Conservation (phyloP, 2,113 vertebrate species). For the Numida meleagris region DNA sequence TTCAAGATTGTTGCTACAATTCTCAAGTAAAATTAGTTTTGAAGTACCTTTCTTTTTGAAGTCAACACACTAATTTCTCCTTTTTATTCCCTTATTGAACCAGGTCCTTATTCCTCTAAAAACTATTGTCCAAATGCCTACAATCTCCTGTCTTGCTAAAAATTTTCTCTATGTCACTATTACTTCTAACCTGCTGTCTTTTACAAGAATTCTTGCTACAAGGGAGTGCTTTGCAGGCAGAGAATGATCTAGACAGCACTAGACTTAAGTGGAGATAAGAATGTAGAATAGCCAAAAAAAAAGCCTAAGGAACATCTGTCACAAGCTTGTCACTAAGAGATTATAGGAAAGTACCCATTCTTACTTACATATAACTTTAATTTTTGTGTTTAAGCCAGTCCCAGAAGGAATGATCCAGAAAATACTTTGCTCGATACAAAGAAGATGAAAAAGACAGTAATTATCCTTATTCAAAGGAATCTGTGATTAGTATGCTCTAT, state of each 20-base stretch:
- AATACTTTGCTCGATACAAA: neutral
- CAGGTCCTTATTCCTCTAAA: neutral
- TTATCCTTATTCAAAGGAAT: neutral
- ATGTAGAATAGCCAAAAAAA: neutral
- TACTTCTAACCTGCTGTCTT: neutral
- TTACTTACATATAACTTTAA: neutral
- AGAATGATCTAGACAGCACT: neutral
- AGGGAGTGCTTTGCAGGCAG: neutral
- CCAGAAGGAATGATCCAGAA: neutral
- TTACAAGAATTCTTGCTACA: neutral
- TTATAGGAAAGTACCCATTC: neutral
- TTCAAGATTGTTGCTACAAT: neutral
- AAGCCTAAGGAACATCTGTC: neutral
- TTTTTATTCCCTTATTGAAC: neutral
- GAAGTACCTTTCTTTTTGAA: neutral
- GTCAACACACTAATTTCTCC: neutral
- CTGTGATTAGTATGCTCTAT: neutral
- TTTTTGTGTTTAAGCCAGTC: neutral
- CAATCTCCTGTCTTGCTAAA: neutral
- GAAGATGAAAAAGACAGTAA: neutral
- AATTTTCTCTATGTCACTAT: neutral
- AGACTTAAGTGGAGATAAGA: neutral
- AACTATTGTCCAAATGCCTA: neutral
- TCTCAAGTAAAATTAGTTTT: neutral
- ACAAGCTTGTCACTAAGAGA: neutral